Evolutionary conservation across 2,888 invertebrate genomes (phyloP), one percentile per base, ranked within the genome.

Genomic region (Cryptocephalus primarius): DNA sequence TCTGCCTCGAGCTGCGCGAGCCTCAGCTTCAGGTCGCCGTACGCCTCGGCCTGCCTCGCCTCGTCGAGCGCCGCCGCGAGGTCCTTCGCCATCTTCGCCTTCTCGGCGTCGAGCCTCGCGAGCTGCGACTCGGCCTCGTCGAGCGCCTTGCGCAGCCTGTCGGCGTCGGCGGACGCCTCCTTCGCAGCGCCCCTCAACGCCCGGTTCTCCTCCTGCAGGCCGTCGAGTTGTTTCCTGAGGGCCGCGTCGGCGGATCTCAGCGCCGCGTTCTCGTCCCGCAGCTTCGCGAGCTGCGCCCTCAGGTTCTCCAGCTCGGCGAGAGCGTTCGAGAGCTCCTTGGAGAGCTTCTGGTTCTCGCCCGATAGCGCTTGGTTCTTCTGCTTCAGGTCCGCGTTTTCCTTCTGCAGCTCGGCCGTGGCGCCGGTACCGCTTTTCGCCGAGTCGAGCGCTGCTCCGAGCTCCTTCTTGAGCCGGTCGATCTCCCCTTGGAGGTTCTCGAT

Each of bases 181-280:
- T 13, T 43, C 13, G 53, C 52, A 44, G 55, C 58, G n/a, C n/a
- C 40, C 46, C 22, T 39, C 40, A 54, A 39, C 40, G 47, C 43
- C 1, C 44, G 46, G 34, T 55, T 55, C n/a, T 53, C 52, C 43
- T 56, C 56, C 34, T 61, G 56, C 10, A 60, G 41, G 32, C 58
- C 53, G 1, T 48, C 55, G 11, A 57, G 40, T n/a, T 55, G 43
- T 8, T 50, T 49, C 34, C 48, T 46, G 4, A 50, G 36, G 31
- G 32, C 50, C 11, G 39, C 48, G 12, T 53, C 47, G 33, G 47
- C 51, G 22, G 47, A 40, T 41, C 53, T 53, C 14, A 58, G 43
- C 12, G 42, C 46, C 12, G 47, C 46, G 42, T 49, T 43, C 50
- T 58, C 52, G 22, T 45, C 43, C 22, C 42, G 42, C 9, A 48